phyloP scores from a whole-genome alignment of 2,888 invertebrate genomes.

The Pteria penguin region DNA sequence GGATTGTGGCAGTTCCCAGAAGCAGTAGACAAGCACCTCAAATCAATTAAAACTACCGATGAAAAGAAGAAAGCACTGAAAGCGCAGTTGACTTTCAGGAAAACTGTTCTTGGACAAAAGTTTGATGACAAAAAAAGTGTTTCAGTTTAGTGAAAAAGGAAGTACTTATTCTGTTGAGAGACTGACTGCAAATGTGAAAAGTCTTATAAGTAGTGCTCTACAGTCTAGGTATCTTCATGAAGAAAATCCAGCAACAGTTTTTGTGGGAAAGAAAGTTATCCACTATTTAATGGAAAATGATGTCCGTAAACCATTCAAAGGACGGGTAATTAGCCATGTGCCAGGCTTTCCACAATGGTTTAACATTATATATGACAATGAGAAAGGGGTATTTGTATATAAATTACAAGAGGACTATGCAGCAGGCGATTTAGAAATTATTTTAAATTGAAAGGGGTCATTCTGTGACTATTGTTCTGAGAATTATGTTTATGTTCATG shows the following conservation, averaged over 20 bases:
- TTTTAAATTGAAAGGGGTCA: too few relatives aligned
- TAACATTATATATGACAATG: conserved; percentile 1
- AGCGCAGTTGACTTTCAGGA: conserved; percentile 46
- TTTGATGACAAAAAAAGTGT: conserved; percentile 15
- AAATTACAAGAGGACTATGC: background rate
- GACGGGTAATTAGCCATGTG: too few relatives aligned
- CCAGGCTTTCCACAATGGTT: conserved; percentile 9
- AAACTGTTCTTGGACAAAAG: conserved; percentile 43
- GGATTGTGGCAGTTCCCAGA: conserved; percentile 47
- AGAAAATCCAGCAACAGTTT: conserved; percentile 20
- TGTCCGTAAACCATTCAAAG: conserved; percentile 25
- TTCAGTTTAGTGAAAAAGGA: conserved; percentile 14
- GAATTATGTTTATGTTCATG: too few relatives aligned
- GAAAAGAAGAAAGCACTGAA: conserved; percentile 44
- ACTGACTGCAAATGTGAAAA: conserved; percentile 34
- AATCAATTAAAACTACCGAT: conserved; percentile 17
- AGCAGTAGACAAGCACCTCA: conserved; percentile 37
- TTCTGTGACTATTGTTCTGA: too few relatives aligned
- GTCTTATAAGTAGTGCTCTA: conserved; percentile 41
- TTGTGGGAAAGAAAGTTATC: conserved; percentile 28
- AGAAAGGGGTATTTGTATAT: background rate
- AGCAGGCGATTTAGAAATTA: background rate
- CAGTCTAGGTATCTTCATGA: too few relatives aligned
- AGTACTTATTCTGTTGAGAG: conserved; percentile 21
- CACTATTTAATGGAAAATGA: conserved; percentile 32